Conservation (phyloP, 1,140 invertebrate genomes). For the Cardiocondyla obscurior region DNA sequence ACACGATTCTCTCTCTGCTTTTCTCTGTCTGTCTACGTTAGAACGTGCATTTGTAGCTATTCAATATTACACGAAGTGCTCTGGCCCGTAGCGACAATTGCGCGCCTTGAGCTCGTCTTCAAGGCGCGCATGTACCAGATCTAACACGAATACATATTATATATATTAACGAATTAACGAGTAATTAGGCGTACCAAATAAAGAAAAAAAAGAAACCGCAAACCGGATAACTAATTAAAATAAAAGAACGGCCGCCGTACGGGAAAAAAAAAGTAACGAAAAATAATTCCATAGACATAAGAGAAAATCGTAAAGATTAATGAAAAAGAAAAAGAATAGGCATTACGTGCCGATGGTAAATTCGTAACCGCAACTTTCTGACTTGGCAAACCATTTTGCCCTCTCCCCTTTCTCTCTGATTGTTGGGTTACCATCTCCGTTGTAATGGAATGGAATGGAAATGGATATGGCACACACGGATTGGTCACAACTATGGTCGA, state of each 20-base stretch:
- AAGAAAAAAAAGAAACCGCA: slow-evolving; percentile 18
- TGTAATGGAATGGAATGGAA: slow-evolving; percentile 82
- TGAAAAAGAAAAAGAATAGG: slow-evolving; percentile 72
- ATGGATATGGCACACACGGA: slow-evolving; percentile 78
- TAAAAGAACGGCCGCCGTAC: slow-evolving; percentile 22
- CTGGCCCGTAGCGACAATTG: slow-evolving; percentile 19
- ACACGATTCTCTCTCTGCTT: slow-evolving; percentile 38
- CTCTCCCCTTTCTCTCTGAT: slow-evolving; percentile 90
- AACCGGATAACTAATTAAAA: slow-evolving; percentile 38
- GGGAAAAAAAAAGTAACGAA: slow-evolving; percentile 47
- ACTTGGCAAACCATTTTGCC: slow-evolving; percentile 91
- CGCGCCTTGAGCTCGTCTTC: slow-evolving; percentile 57
- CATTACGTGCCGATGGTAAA: slow-evolving; percentile 80
- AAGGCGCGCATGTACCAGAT: slow-evolving; percentile 37
- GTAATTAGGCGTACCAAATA: slow-evolving; percentile 32
- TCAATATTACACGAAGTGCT: slow-evolving; percentile 14
- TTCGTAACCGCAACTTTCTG: slow-evolving; percentile 87
- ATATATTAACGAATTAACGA: no score
- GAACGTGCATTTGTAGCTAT: slow-evolving; percentile 23
- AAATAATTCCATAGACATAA: slow-evolving; percentile 62
- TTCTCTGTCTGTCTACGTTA: slow-evolving; percentile 45
- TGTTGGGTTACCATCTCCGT: slow-evolving; percentile 89
- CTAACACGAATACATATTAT: slow-evolving; percentile 43
- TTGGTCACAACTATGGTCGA: slow-evolving; percentile 76
- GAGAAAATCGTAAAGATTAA: slow-evolving; percentile 62